These are phyloP conservation scores for Dinomys branickii DNA, from an alignment of 2,113 vertebrate genomes.

Conservation along the genomic window DNA sequence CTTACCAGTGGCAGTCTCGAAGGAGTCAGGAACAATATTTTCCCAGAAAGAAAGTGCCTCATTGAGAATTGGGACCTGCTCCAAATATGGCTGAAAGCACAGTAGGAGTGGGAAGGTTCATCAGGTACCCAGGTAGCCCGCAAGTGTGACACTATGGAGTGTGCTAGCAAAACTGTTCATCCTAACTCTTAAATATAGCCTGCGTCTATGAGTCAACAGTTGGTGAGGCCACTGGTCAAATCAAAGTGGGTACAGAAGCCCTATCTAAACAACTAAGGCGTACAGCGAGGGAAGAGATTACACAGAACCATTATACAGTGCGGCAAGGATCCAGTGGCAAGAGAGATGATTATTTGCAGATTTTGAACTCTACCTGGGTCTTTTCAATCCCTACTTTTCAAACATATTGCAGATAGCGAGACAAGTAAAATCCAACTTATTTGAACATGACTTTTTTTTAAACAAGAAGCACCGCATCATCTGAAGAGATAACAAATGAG, in stretches of 20 bases:
- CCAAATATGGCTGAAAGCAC: neutral
- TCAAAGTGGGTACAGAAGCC: neutral
- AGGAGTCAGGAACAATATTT: neutral
- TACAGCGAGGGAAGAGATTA: neutral
- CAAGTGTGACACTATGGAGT: neutral
- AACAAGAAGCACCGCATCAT: neutral
- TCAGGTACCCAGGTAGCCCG: accelerated
- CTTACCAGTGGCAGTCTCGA: neutral
- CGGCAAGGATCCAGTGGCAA: neutral
- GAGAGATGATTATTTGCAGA: neutral
- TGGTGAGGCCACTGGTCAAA: neutral
- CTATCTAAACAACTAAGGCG: neutral
- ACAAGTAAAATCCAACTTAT: neutral
- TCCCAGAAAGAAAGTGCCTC: neutral
- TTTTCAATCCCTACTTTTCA: neutral
- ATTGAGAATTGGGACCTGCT: neutral
- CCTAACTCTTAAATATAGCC: neutral
- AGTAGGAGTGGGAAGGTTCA: neutral
- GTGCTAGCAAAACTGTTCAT: neutral
- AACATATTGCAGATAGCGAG: neutral
- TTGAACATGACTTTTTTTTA: neutral
- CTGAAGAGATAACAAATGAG: neutral
- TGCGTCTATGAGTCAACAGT: neutral
- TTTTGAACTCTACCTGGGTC: neutral
- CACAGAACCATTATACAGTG: accelerated